Evolutionary conservation across 2,888 invertebrate species (phyloP).

Genomic region (Troides oblongomaculatus): DNA sequence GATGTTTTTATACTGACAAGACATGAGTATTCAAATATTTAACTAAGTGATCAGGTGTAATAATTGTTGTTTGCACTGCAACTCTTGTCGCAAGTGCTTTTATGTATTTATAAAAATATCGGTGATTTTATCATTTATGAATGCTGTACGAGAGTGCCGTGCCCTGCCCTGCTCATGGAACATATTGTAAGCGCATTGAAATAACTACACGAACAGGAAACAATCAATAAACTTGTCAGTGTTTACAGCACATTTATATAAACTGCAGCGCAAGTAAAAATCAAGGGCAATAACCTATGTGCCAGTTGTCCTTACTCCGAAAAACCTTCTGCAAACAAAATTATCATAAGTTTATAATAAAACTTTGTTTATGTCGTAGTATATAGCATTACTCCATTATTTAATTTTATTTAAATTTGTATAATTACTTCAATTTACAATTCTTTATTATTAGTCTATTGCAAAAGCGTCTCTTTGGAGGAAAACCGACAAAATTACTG

Average conservation of each 20-base stretch:
- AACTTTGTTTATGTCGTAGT: no score
- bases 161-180: conserved; percentile 46
- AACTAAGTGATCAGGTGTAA: not conserved
- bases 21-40: not conserved
- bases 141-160: conserved; percentile 34
- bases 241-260: conserved; percentile 49
- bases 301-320: conserved; percentile 7
- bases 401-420: not conserved
- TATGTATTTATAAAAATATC: conserved; percentile 26
- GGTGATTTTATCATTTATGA: conserved; percentile 28
- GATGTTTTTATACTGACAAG: not conserved
- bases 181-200: conserved; percentile 50
- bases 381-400: not conserved
- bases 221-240: conserved; percentile 67
- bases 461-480: not conserved
- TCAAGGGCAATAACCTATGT: conserved; percentile 38
- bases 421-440: not conserved
- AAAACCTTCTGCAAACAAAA: not conserved
- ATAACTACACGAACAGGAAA: conserved; percentile 63
- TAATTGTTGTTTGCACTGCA: conserved; percentile 4
- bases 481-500: not conserved
- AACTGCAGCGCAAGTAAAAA: conserved; percentile 37
- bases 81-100: not conserved
- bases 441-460: not conserved
- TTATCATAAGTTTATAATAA: not conserved